Evolutionary conservation across 2,888 invertebrate species (phyloP), one percentile per base, ranked within the genome.

Genomic region (Himalopsyche kuldschensis): DNA sequence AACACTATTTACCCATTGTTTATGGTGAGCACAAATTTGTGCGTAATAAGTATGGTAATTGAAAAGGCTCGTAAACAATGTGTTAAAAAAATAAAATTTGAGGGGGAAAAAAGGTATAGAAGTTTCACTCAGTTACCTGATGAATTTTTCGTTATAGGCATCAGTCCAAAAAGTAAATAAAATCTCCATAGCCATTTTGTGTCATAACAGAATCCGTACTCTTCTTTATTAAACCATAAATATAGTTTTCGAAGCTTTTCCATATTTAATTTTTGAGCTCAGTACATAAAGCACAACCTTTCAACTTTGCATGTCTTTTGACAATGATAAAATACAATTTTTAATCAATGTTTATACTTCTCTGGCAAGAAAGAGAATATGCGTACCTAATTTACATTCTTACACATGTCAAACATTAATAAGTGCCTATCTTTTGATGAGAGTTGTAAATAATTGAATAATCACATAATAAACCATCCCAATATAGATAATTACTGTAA

Each of bases 161-260:
- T 30, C 75, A 85, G 81, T 75, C 84, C 85, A 63, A 84, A 75
- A 6, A 81, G 3, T n/a, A 84, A 55, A 78, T 77, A 48, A 27
- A 41, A 69, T 30, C 83, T 63, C 31, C 79, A 55, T 32, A 83
- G n/a, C 84, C 83, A 83, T 48, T 80, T 80, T 24, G 85, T 84
- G 20, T 81, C 78, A 20, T 69, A 32, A 41, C 77, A 82, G 55
- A 83, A 85, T 27, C 81, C 78, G 11, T 31, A 32, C 27, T 78
- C 69, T 35, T 55, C 48, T 41, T 77, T 78, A 1, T 10, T 24
- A 55, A 55, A 1, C 55, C 55, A 55, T 20, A 55, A 55, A 55
- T 55, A 15, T 55, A 55, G n/a, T 55, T 55, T 55, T 10, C 20
- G n/a, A n/a, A 55, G 55, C 5, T 10, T 55, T 55, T 20, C 55